Conservation (phyloP, 2,888 invertebrate genomes). For the Balanococcus diminutus region DNA sequence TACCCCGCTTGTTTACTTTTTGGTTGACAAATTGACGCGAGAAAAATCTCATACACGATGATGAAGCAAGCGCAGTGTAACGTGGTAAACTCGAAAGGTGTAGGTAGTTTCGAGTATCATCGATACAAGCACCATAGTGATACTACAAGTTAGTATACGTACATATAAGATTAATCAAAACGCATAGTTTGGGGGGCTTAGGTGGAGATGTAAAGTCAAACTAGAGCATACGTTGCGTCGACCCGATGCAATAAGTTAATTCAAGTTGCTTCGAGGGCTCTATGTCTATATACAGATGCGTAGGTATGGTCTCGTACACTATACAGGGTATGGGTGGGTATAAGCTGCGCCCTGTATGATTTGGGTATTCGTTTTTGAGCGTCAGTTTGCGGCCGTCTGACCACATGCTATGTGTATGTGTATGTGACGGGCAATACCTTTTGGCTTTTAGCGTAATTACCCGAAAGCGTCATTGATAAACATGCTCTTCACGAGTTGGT, state of each 20-base stretch:
- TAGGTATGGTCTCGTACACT: too few species aligned
- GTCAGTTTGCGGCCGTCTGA: not conserved
- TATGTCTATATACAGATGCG: too few species aligned
- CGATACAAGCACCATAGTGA: not conserved
- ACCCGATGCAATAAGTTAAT: not conserved
- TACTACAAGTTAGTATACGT: not conserved
- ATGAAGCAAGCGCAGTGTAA: not conserved
- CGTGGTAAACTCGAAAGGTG: not conserved
- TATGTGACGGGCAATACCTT: slow-evolving; percentile 19
- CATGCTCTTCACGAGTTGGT: not conserved
- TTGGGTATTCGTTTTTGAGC: not conserved
- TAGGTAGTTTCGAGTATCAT: not conserved
- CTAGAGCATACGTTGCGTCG: not conserved
- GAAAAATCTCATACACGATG: not conserved
- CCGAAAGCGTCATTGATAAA: slow-evolving; percentile 11
- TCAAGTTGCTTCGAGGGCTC: not conserved
- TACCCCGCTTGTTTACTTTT: not conserved
- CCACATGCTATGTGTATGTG: not conserved
- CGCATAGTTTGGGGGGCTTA: not conserved
- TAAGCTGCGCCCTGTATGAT: not conserved
- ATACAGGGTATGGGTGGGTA: too few species aligned
- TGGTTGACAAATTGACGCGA: slow-evolving; percentile 10
- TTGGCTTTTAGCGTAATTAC: slow-evolving; percentile 34
- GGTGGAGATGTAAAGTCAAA: not conserved
- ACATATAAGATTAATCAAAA: not conserved